Evolutionary conservation across 2,888 invertebrate species (phyloP), one percentile per base, ranked within the genome.

Genomic region (Sipha maydis): DNA sequence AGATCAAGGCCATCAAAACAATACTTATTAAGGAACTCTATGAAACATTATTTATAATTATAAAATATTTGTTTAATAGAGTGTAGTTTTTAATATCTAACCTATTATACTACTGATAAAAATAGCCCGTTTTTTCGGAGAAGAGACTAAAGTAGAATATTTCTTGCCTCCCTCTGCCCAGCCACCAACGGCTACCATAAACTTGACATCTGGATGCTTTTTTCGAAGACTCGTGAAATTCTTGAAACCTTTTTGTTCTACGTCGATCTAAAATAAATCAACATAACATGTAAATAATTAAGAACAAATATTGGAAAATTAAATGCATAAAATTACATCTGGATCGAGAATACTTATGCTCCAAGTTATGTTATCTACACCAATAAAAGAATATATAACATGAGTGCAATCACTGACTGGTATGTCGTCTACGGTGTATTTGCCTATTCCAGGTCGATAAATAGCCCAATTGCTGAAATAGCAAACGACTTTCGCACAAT

Each of bases 131-230:
- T 94, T 93, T 84, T 93, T 93, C 91, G 95, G 95, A 78, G 95
- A 93, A 0, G 95, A 94, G 0, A 96, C 96, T 94, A 97, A 95
- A 83, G 94, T 93, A 0, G 97, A 97, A 92, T 97, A 97, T 91
- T 97, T 97, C 90, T 94, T 93, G 34, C 97, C 97, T 25, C 97
- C 97, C 91, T 97, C 97, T 0, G 95, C 97, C 97, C 97, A 97
- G 0, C 97, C 97, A 0, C 97, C 97, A 0, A 97, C 95, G 0
- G 97, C 97, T 1, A 97, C 93, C 92, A 94, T 94, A 76, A 96
- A 94, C 92, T 96, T 96, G 14, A 97, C 93, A 54, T 94, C 92
- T 0, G 97, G 97, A 91, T 95, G 94, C 67, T 94, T 94, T 54
- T 94, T 92, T 89, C 95, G 95, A 31, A 97, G 92, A 25, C 94